Base-by-base conservation (phyloP, 2,888 invertebrate species). In the Conistra vaccinii region DNA sequence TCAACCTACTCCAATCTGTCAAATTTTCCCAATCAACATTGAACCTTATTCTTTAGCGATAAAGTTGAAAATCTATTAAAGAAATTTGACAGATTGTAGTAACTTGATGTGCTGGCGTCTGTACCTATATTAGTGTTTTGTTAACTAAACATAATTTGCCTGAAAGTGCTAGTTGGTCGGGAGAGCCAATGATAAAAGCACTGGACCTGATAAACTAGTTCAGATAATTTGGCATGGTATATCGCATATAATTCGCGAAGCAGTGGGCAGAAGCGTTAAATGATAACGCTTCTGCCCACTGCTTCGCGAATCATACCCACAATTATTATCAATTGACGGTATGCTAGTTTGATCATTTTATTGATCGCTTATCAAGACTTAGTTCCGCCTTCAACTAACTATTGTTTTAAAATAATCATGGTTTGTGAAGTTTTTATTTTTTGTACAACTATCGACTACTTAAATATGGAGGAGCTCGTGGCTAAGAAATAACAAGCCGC, bases 271-370 rank as follows among this genome's bases (percentile, higher is more conserved):
- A 60, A 60, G 70, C 12, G 76, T 71, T 84, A 84, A n/a, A n/a
- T n/a, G n/a, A n/a, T n/a, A n/a, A n/a, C n/a, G n/a, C n/a, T n/a
- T n/a, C n/a, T n/a, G n/a, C n/a, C n/a, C n/a, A n/a, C n/a, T n/a
- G n/a, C n/a, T n/a, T n/a, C n/a, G n/a, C n/a, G n/a, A n/a, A n/a
- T 81, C 82, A 57, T 45, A 75, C 85, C 83, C 69, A 82, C 83
- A 63, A 35, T 60, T 69, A 65, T 69, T 77, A 63, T 69, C 63
- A 57, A 35, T 62, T 62, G 29, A 66, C 48, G n/a, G 42, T 82
- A 82, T 57, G 57, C 57, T 35, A 23, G 51, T 69, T 57, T 72
- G 58, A 69, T 69, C 14, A 69, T 55, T 45, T 53, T 62, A n/a
- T 42, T 39, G 42, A 42, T 70, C 39, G 45, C 45, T 75, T 75